Base-by-base conservation (phyloP, 2,113 vertebrate genomes). In the Gallinago undulata region DNA sequence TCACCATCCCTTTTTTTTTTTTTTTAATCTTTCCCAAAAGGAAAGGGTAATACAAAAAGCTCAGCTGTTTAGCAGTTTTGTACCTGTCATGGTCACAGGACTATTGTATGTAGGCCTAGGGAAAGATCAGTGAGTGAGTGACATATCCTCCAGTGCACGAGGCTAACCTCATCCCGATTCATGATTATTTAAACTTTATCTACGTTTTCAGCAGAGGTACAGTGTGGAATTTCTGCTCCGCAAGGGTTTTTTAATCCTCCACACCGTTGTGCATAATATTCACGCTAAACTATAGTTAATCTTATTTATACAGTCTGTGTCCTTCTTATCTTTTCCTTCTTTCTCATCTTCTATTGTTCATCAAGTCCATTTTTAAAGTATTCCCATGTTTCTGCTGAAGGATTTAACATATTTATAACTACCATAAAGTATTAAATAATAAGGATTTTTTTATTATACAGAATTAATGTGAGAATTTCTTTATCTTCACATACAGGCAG, bases 181-280 rank as follows among this genome's bases (percentile, higher is more conserved):
- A 57, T 48, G 18, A 77, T 77, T 89, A 51, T 74, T 95, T 89
- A 66, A 86, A 69, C 2, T 51, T 93, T n/a, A 72, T 79, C 48
- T 91, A 33, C 30, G 56, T 87, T 84, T 91, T 84, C 30, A 81
- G 13, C 13, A 56, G 37, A 62, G 35, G 6, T 64, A 3, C 10
- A 85, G 2, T 43, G 15, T 21, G 41, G 17, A 84, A 80, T 77
- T 93, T 50, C 18, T 73, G 3, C 18, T 69, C 59, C 72, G 13
- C 11, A 53, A 7, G 6, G 35, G 11, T 3, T 47, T 91, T 88
- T 91, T 74, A 89, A 86, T 84, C n/a, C 16, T 73, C 35, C 35
- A 60, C 19, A 53, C 7, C 0, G 1, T 5, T 69, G 19, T 6
- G 5, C 16, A 39, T 51, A 66, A 45, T 47, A 84, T 87, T 57